Percentiles rank a stretch among this genome's conserved stretches.
These are phyloP conservation scores for Neoascia interrupta DNA, from an alignment of 2,888 invertebrate species.

Conservation along the genomic window DNA sequence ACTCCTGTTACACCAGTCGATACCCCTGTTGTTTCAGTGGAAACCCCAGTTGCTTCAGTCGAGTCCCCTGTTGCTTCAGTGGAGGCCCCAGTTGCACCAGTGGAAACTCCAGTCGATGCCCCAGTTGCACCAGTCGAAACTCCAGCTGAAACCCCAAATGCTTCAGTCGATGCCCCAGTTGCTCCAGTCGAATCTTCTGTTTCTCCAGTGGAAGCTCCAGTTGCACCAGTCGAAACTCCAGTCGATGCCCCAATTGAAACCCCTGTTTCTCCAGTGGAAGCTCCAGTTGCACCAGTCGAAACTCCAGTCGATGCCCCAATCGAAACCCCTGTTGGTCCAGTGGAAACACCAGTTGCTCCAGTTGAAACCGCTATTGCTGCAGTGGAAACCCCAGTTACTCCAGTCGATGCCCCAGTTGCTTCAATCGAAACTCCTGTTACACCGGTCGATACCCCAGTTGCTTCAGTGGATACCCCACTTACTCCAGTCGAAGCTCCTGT, in stretches of 20 bases:
- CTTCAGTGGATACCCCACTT: conserved; percentile 51
- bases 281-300: background rate
- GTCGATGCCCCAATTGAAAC: conserved; percentile 2
- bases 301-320: background rate
- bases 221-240: background rate
- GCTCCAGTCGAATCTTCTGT: background rate
- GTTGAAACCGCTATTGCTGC: conserved; percentile 41
- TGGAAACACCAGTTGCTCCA: background rate
- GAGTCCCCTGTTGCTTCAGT: too few species aligned
- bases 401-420: background rate
- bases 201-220: background rate
- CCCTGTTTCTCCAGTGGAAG: background rate
- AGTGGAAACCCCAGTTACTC: conserved; percentile 23
- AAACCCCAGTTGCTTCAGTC: too few species aligned
- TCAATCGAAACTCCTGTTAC: conserved; percentile 21
- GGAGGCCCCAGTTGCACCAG: background rate
- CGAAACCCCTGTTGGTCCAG: background rate
- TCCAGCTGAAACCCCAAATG: too few species aligned
- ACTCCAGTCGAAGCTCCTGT: background rate
- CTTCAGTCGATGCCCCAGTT: too few species aligned
- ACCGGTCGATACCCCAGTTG: conserved; percentile 72
- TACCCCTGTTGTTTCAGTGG: background rate
- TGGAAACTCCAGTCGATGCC: background rate
- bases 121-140: conserved; percentile 1
- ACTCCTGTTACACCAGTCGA: background rate